Percentiles rank a stretch among this genome's conserved stretches.
These are phyloP conservation scores for Lota lota DNA, from an alignment of 2,113 vertebrate species.

Conservation along the genomic window DNA sequence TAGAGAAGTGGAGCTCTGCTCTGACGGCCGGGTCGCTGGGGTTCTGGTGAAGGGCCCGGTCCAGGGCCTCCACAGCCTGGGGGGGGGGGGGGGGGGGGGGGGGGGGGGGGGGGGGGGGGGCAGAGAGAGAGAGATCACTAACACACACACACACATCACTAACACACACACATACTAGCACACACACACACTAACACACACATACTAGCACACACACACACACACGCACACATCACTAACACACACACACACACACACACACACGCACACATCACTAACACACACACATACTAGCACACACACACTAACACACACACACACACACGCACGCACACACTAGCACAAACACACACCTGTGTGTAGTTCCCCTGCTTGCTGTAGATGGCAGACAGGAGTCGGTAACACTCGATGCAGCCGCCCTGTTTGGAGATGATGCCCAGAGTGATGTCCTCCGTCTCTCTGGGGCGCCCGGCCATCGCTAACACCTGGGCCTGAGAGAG, in stretches of 20 bases:
- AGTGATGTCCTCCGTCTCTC: slow-evolving; percentile 86
- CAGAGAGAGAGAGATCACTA: no score
- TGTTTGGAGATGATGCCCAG: slow-evolving; percentile 79
- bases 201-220: background rate
- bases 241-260: slow-evolving; percentile 54
- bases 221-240: background rate
- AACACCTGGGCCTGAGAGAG: slow-evolving; percentile 86
- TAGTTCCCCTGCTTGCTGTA: slow-evolving; percentile 88
- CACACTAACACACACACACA: background rate
- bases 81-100: background rate
- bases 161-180: slow-evolving; percentile 1
- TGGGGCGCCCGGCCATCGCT: slow-evolving; percentile 78
- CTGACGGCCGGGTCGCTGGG: slow-evolving; percentile 80
- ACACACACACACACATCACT: background rate
- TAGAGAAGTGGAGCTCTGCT: slow-evolving; percentile 89
- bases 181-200: slow-evolving; percentile 11
- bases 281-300: background rate
- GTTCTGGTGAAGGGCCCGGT: slow-evolving; percentile 84
- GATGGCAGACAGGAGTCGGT: slow-evolving; percentile 90
- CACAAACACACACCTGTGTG: slow-evolving; percentile 72
- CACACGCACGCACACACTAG: slow-evolving; percentile 1
- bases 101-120: background rate
- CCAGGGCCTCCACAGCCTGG: slow-evolving; percentile 83
- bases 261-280: background rate
- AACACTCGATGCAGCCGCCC: slow-evolving; percentile 85